Evolutionary conservation across 2,888 invertebrate species (phyloP).

Genomic region (Lydus trimaculatus): DNA sequence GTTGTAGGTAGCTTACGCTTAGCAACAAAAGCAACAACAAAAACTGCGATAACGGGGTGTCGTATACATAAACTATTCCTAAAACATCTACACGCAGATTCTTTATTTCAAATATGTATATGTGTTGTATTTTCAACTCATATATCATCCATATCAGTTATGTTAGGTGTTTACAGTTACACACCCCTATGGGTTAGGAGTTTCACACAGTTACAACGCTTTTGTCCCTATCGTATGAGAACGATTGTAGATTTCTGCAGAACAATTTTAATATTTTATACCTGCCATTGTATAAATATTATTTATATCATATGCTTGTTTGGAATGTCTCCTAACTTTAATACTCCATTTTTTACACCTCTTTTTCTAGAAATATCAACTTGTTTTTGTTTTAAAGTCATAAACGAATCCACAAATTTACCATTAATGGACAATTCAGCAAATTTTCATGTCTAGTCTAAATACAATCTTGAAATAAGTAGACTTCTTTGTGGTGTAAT

Average conservation of each 20-base stretch:
- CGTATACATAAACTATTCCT: constrained; percentile 41
- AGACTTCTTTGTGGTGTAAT: too few species aligned
- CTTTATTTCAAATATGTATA: constrained; percentile 31
- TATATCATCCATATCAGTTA: constrained; percentile 29
- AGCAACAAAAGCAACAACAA: background rate
- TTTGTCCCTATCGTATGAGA: background rate
- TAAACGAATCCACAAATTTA: background rate
- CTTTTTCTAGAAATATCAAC: background rate
- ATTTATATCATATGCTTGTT: constrained; percentile 41
- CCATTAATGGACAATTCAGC: too few species aligned
- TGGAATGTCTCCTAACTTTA: background rate
- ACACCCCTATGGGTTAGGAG: constrained; percentile 26
- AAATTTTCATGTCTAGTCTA: too few species aligned
- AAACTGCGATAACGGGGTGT: background rate
- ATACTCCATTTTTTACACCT: background rate
- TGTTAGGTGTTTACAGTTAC: constrained; percentile 29
- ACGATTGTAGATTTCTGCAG: constrained; percentile 20
- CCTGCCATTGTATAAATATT: constrained; percentile 46
- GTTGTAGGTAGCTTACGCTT: background rate
- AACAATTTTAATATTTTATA: constrained; percentile 44
- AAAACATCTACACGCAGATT: constrained; percentile 42
- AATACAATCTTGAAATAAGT: too few species aligned
- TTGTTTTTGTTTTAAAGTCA: too few species aligned
- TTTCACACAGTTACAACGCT: constrained; percentile 14
- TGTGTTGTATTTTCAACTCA: constrained; percentile 12